phyloP scores from a whole-genome alignment of 2,888 invertebrate genomes.

The Physocephala rufipes region DNA sequence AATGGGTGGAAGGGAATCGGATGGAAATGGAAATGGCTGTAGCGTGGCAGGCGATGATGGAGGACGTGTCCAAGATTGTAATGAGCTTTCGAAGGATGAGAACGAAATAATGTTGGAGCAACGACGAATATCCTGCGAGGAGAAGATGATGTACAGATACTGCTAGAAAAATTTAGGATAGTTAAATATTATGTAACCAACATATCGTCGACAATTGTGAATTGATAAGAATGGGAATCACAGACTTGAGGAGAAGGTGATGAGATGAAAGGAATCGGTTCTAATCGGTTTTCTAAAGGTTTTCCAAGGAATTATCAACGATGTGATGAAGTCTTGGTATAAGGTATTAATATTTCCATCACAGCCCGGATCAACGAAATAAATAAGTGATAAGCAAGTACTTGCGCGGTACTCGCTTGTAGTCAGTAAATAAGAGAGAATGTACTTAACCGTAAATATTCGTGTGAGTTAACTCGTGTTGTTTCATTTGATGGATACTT shows the following conservation, averaged over 20 bases:
- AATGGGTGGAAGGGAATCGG: slow-evolving; percentile 2
- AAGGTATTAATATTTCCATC: slow-evolving; percentile 46
- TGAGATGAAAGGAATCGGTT: background rate
- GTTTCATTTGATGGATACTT: background rate
- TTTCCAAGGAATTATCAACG: background rate
- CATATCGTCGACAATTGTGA: slow-evolving; percentile 23
- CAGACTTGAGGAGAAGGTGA: background rate
- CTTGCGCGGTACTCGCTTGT: background rate
- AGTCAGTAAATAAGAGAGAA: background rate
- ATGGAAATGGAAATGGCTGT: background rate
- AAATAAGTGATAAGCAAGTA: slow-evolving; percentile 59
- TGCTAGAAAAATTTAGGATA: slow-evolving; percentile 25
- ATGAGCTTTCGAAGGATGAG: too few relatives aligned
- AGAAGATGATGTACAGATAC: slow-evolving; percentile 20
- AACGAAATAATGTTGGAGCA: slow-evolving; percentile 6
- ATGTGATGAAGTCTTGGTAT: background rate
- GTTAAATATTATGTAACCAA: slow-evolving; percentile 16
- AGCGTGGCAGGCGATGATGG: slow-evolving; percentile 1
- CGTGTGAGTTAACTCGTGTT: too few relatives aligned
- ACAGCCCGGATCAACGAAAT: slow-evolving; percentile 64
- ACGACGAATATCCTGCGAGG: slow-evolving; percentile 24
- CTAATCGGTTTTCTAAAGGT: background rate
- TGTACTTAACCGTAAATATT: background rate
- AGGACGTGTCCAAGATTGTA: background rate
- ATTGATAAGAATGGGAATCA: background rate